phyloP scores from a whole-genome alignment of 2,113 vertebrate species.

The Osmerus mordax region DNA sequence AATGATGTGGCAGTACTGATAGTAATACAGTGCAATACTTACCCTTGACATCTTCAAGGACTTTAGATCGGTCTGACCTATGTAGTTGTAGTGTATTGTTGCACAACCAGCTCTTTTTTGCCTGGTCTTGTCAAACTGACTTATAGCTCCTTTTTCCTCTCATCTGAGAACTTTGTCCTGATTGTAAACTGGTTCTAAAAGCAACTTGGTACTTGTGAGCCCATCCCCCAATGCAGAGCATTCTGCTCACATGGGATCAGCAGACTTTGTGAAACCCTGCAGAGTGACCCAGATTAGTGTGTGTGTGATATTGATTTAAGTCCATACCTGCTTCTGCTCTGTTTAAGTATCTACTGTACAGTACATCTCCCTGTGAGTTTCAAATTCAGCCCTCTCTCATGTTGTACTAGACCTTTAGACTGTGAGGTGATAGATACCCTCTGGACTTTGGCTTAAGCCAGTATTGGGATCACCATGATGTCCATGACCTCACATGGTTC shows the following conservation, averaged over 20 bases:
- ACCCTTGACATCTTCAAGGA: not conserved
- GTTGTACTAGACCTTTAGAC: conserved; percentile 11
- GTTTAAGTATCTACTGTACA: not conserved
- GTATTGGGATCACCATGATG: not conserved
- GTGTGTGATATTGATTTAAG: too few species aligned
- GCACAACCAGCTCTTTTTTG: not conserved
- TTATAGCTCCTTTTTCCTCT: not conserved
- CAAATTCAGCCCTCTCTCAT: not conserved
- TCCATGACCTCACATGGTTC: not conserved
- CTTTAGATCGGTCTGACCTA: not conserved
- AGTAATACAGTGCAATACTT: not conserved
- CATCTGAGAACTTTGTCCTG: not conserved
- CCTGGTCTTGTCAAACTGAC: not conserved
- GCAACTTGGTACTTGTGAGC: not conserved
- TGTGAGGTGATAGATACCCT: not conserved
- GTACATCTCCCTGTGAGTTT: not conserved
- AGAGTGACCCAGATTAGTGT: too few species aligned
- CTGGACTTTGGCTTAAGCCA: not conserved
- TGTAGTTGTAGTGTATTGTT: not conserved
- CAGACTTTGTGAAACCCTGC: not conserved
- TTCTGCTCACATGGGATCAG: not conserved
- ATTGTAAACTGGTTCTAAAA: not conserved
- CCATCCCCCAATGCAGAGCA: not conserved
- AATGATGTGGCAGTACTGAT: not conserved
- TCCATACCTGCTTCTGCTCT: too few species aligned